Evolutionary conservation across 2,797 vertebrate species (phyloP).

Genomic region (Aulostomus chinensis): DNA sequence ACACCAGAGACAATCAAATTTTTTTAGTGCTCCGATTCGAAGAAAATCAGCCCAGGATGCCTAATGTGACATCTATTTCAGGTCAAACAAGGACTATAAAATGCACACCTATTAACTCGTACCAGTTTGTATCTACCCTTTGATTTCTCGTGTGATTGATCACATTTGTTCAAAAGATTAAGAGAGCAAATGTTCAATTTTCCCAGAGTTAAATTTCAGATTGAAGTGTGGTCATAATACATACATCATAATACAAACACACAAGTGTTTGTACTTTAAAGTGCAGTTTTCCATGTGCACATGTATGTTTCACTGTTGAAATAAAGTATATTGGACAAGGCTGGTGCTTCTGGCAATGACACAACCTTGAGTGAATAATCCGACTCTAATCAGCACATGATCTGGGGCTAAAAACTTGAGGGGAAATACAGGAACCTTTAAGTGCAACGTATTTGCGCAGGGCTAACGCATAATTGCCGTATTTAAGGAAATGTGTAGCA

Average conservation of each 20-base stretch:
- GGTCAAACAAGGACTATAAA: constrained; percentile 46
- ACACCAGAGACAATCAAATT: constrained; percentile 29
- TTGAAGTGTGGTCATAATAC: constrained; percentile 10
- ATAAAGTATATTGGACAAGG: constrained; percentile 73
- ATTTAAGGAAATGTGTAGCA: constrained; percentile 34
- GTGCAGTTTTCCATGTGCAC: constrained; percentile 33
- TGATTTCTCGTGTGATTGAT: constrained; percentile 13
- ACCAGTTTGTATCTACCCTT: constrained; percentile 22
- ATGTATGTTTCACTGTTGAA: constrained; percentile 62
- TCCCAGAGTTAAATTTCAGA: not conserved
- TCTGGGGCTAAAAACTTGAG: constrained; percentile 55
- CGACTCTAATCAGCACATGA: constrained; percentile 63
- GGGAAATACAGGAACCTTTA: constrained; percentile 59
- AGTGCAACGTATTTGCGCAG: constrained; percentile 56
- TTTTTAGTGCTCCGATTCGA: constrained; percentile 30
- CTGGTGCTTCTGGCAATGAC: constrained; percentile 67
- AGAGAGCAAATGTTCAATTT: constrained; percentile 6
- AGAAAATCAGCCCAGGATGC: constrained; percentile 30
- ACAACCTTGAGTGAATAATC: constrained; percentile 79
- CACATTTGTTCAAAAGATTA: not conserved
- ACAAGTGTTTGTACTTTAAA: constrained; percentile 36
- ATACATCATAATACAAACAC: constrained; percentile 3
- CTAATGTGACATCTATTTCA: constrained; percentile 44
- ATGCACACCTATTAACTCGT: constrained; percentile 27
- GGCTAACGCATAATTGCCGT: constrained; percentile 36